Evolutionary conservation across 2,797 vertebrate species (phyloP), one percentile per base, ranked within the genome.

Genomic region (Cossypha polioptera): DNA sequence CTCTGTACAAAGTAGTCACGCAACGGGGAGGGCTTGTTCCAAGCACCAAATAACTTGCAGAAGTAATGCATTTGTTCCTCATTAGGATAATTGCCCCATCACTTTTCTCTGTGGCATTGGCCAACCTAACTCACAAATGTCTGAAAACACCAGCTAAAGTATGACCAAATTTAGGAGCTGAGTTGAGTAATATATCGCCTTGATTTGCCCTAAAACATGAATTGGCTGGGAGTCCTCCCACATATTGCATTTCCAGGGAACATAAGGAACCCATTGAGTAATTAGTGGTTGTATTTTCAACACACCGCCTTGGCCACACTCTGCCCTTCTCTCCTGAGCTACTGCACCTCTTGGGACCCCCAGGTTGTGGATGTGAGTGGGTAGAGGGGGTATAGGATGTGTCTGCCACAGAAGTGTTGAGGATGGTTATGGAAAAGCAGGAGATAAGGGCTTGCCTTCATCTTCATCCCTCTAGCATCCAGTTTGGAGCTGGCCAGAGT

Each of bases 51-150:
- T 96, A 94, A 92, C 93, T 97, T 92, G 75, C 93, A 97, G 94
- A 89, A 96, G 83, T 72, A 96, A 90, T 80, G 74, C 96, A 97
- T 97, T 97, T 97, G 96, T 97, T 96, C 92, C 62, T 94, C 90
- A 96, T 97, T 97, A 97, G 47, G 61, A 53, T 97, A 97, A 97
- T 96, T 96, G 94, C 92, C 97, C 97, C 96, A 95, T 91, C 88
- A 45, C 94, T 96, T 96, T 95, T 88, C 94, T 95, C 67, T 96
- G 94, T 92, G 91, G 96, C 96, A 91, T 91, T 67, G 82, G 93
- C 94, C 92, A 96, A 88, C 83, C 78, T 75, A 80, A 31, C 86
- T 79, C 84, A 71, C 74, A 94, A 96, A 93, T 0, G 36, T 90
- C 92, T 95, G 95, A 94, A 94, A 94, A 90, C 85, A 81, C 86